phyloP scores from a whole-genome alignment of 2,797 vertebrate genomes.

The Rhyacichthys aspro region DNA sequence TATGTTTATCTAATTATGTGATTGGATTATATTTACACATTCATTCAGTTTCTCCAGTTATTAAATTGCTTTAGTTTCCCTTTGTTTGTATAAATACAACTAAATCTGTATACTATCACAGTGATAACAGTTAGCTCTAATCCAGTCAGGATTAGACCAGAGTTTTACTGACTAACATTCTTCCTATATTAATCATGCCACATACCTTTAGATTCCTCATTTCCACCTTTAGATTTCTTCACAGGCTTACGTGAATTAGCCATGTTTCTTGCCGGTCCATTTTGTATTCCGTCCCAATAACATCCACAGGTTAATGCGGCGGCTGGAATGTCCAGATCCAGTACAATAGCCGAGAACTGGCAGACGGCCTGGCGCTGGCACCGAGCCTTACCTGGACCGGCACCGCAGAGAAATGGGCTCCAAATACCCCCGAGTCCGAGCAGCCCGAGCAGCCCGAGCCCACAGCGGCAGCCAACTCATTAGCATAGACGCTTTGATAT shows the following conservation, averaged over 20 bases:
- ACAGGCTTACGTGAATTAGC: conserved; percentile 18
- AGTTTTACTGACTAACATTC: too few species aligned
- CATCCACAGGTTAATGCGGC: conserved; percentile 53
- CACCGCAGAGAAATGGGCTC: conserved; percentile 45
- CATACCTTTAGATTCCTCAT: background rate
- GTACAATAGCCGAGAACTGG: conserved; percentile 40
- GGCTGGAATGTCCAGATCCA: conserved; percentile 34
- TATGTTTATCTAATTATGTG: too few species aligned
- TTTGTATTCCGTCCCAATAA: conserved; percentile 29
- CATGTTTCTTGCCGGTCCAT: conserved; percentile 15
- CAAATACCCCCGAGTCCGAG: conserved; percentile 63
- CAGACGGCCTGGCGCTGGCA: conserved; percentile 54
- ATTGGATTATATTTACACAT: too few species aligned
- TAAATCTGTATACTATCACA: too few species aligned
- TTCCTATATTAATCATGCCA: background rate
- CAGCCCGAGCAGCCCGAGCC: conserved; percentile 57
- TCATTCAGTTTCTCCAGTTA: too few species aligned
- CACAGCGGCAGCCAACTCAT: conserved; percentile 66
- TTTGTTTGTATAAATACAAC: background rate
- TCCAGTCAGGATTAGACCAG: too few species aligned
- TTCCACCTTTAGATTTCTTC: conserved; percentile 1
- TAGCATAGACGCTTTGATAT: conserved; percentile 70
- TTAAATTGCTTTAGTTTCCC: too few species aligned
- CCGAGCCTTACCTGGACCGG: conserved; percentile 51
- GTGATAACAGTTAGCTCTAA: too few species aligned